Conservation (phyloP, 2,888 invertebrate species). For the Xestoiulus laeticollis region DNA sequence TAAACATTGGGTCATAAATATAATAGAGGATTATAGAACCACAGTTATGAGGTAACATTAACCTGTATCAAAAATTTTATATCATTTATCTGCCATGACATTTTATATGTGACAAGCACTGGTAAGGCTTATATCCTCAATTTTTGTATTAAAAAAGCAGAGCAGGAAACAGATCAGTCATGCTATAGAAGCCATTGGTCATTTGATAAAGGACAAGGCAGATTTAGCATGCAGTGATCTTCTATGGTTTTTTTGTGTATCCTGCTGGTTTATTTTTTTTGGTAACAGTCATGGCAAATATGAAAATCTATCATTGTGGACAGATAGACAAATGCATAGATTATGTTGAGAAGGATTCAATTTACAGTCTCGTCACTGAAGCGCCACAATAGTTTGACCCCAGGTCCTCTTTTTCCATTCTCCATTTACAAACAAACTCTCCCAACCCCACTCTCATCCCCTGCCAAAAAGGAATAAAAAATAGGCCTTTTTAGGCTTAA, state of each 20-base stretch:
- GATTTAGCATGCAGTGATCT: background rate
- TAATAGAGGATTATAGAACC: too few relatives aligned
- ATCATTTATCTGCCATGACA: too few relatives aligned
- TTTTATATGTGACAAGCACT: background rate
- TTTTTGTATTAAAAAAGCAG: too few relatives aligned
- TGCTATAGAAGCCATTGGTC: background rate
- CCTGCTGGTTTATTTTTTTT: background rate
- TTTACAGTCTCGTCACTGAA: constrained; percentile 1
- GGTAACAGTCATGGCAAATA: background rate
- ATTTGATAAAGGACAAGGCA: background rate
- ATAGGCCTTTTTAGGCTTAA: background rate
- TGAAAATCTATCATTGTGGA: constrained; percentile 19
- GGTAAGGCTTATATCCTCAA: too few relatives aligned
- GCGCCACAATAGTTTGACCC: constrained; percentile 25
- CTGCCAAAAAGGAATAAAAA: too few relatives aligned
- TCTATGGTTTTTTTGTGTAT: constrained; percentile 13
- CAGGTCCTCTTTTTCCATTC: background rate
- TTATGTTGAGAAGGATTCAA: background rate
- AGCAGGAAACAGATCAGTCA: constrained; percentile 23
- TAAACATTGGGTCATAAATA: too few relatives aligned
- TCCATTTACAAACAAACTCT: constrained; percentile 25
- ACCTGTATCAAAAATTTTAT: too few relatives aligned
- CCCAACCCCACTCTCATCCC: too few relatives aligned
- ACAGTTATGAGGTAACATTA: too few relatives aligned
- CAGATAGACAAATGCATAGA: constrained; percentile 37